Conservation (phyloP, 2,113 vertebrate species). For the Neotoma lepida region DNA sequence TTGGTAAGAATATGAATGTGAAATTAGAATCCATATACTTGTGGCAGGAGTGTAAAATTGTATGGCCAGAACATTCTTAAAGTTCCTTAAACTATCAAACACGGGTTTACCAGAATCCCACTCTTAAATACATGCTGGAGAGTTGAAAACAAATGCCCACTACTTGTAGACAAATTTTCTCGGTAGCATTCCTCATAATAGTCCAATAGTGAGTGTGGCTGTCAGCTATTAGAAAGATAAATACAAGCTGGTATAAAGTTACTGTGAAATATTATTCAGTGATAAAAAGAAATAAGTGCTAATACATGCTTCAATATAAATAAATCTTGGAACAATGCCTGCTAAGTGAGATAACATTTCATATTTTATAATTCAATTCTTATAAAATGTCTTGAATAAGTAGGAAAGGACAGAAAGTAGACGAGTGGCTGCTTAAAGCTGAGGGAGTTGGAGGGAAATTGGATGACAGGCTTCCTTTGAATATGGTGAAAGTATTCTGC, state of each 20-base stretch:
- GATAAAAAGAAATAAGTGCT: not conserved
- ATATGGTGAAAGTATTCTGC: not conserved
- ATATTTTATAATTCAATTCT: slow-evolving; percentile 17
- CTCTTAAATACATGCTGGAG: not conserved
- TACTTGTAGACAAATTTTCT: not conserved
- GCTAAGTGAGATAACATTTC: not conserved
- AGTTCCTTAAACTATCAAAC: not conserved
- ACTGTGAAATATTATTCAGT: not conserved
- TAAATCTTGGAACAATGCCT: not conserved
- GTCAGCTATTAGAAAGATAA: not conserved
- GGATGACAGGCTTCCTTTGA: not conserved
- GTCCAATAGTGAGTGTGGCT: not conserved
- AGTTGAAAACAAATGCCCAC: not conserved
- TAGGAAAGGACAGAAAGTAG: slow-evolving; percentile 16
- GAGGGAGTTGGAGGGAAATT: not conserved
- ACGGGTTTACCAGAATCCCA: not conserved
- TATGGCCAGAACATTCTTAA: not conserved
- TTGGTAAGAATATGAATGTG: not conserved
- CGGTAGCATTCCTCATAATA: not conserved
- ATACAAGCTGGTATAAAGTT: not conserved
- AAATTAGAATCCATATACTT: not conserved
- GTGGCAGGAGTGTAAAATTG: not conserved
- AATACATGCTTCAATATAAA: not conserved
- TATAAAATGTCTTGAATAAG: not conserved
- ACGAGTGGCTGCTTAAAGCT: not conserved